phyloP scores from a whole-genome alignment of 2,888 invertebrate species.

The Ormia ochracea region DNA sequence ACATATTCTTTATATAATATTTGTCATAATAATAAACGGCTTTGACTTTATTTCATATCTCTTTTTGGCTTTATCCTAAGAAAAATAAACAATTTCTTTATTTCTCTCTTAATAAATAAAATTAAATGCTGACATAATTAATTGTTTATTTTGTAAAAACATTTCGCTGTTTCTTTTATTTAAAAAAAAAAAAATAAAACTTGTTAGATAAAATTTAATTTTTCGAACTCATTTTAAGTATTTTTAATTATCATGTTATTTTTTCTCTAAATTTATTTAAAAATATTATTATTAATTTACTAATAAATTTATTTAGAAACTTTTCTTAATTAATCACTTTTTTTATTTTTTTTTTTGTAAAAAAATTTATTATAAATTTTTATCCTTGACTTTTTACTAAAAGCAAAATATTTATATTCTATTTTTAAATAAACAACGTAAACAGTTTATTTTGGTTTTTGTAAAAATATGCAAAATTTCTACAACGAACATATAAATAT shows the following conservation, averaged over 20 bases:
- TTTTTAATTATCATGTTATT: too few species aligned
- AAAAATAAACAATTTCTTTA: not conserved
- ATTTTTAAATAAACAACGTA: not conserved
- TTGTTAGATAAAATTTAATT: not conserved
- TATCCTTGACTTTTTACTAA: slow-evolving; percentile 40
- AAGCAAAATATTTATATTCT: slow-evolving; percentile 10
- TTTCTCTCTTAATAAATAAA: slow-evolving; percentile 13
- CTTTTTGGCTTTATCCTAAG: not conserved
- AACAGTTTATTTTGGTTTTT: slow-evolving; percentile 7
- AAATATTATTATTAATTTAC: too few species aligned
- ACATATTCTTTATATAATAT: too few species aligned
- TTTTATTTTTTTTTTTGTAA: not conserved
- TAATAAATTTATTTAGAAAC: too few species aligned
- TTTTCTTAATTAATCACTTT: too few species aligned
- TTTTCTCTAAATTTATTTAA: too few species aligned
- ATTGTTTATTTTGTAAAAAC: slow-evolving; percentile 44
- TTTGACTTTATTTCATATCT: too few species aligned
- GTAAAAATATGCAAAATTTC: slow-evolving; percentile 16
- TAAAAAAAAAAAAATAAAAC: too few species aligned
- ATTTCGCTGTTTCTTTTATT: not conserved
- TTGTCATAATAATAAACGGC: too few species aligned
- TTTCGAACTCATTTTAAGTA: not conserved
- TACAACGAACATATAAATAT: not conserved
- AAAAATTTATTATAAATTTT: not conserved
- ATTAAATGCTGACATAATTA: slow-evolving; percentile 50